phyloP scores from a whole-genome alignment of 1,140 invertebrate species.

The Neotoxoptera formosana region DNA sequence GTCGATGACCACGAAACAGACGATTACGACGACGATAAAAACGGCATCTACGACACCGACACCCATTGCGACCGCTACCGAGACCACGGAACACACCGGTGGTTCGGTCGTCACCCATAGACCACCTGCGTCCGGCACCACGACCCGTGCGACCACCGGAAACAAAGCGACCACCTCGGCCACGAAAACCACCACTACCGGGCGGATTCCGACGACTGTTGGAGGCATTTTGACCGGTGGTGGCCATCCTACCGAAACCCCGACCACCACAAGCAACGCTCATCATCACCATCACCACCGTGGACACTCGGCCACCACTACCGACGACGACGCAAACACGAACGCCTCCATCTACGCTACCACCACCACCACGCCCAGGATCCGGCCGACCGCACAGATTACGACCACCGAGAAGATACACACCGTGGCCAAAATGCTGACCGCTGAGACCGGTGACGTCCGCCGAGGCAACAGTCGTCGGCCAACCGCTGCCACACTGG shows the following conservation, averaged over 20 bases:
- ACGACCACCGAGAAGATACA: not conserved
- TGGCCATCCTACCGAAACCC: constrained; percentile 45
- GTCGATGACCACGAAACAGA: constrained; percentile 57
- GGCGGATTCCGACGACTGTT: not conserved
- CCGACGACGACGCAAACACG: constrained; percentile 60
- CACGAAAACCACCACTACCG: constrained; percentile 60
- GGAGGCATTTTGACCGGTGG: no score
- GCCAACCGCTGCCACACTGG: constrained; percentile 61
- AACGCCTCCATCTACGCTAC: constrained; percentile 39
- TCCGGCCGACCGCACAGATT: not conserved
- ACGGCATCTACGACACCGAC: not conserved
- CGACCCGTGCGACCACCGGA: constrained; percentile 58
- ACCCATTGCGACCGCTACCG: constrained; percentile 63
- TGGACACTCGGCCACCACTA: constrained; percentile 53
- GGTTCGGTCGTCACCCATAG: not conserved
- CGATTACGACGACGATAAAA: not conserved
- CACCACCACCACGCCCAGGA: constrained; percentile 51
- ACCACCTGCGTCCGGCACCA: not conserved
- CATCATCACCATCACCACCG: constrained; percentile 60
- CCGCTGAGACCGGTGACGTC: constrained; percentile 64
- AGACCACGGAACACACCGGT: not conserved
- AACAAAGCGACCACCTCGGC: constrained; percentile 59
- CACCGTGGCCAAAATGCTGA: not conserved
- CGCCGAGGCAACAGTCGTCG: constrained; percentile 58
- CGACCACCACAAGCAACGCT: constrained; percentile 61